Conservation (phyloP, 2,888 invertebrate genomes). For the Pristionchus entomophagus region DNA sequence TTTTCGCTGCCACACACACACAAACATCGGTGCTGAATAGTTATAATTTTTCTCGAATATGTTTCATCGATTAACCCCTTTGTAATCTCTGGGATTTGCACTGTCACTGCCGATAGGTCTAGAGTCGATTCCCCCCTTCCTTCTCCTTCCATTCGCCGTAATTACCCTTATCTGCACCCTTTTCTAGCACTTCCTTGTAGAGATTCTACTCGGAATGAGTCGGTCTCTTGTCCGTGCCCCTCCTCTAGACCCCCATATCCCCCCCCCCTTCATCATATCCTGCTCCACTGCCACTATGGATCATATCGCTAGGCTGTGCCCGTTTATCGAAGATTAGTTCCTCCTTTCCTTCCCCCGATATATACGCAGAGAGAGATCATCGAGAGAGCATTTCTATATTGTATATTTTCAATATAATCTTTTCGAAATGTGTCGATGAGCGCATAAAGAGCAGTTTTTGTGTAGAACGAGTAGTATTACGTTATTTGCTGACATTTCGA, state of each 20-base stretch:
- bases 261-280: neutral
- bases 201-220: neutral
- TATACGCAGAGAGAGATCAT: conserved; percentile 26
- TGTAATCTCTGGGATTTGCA: conserved; percentile 10
- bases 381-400: neutral
- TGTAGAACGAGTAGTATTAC: too few relatives aligned
- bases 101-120: conserved; percentile 17
- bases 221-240: neutral
- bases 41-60: neutral
- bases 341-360: neutral
- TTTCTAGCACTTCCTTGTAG: conserved; percentile 5
- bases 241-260: neutral
- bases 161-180: conserved; percentile 6
- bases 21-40: conserved; percentile 12
- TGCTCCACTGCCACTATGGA: neutral
- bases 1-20: conserved; percentile 32
- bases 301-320: conserved; percentile 35
- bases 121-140: neutral
- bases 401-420: neutral
- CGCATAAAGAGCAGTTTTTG: conserved; percentile 34
- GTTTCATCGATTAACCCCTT: neutral
- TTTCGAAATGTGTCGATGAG: neutral
- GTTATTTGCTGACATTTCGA: neutral
- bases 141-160: neutral
- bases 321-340: neutral